Evolutionary conservation across 2,113 vertebrate genomes (phyloP).

Genomic region (Myiopsitta monachus): DNA sequence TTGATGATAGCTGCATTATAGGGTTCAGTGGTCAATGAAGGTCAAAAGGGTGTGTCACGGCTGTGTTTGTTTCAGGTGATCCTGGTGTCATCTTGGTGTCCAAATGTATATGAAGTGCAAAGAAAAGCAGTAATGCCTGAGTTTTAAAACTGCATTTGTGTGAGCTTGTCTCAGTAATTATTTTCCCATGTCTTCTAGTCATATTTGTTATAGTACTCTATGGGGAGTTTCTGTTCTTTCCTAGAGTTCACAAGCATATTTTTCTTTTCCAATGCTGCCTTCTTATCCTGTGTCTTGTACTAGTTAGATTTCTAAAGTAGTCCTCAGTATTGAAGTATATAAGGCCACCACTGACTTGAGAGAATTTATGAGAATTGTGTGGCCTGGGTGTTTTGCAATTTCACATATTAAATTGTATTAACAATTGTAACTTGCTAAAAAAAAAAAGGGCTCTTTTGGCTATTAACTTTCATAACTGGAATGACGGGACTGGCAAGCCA

Average conservation of each 20-base stretch:
- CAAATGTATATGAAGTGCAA: background rate
- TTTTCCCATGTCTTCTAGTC: background rate
- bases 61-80: background rate
- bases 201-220: background rate
- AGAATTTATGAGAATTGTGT: background rate
- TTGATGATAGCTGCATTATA: background rate
- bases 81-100: background rate
- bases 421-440: background rate
- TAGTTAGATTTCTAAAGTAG: background rate
- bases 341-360: background rate
- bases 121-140: background rate
- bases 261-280: background rate
- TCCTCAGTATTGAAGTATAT: background rate
- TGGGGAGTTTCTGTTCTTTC: background rate
- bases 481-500: background rate
- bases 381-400: background rate
- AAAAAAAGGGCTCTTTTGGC: background rate
- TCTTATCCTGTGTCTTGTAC: background rate
- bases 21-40: background rate
- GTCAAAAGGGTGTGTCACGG: rapidly evolving
- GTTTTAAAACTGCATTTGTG: background rate
- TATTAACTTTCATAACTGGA: background rate
- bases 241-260: background rate
- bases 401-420: background rate
- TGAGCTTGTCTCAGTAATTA: background rate